Evolutionary conservation across 1,140 invertebrate species (phyloP), one percentile per base, ranked within the genome.

Genomic region (Reticulitermes speratus): DNA sequence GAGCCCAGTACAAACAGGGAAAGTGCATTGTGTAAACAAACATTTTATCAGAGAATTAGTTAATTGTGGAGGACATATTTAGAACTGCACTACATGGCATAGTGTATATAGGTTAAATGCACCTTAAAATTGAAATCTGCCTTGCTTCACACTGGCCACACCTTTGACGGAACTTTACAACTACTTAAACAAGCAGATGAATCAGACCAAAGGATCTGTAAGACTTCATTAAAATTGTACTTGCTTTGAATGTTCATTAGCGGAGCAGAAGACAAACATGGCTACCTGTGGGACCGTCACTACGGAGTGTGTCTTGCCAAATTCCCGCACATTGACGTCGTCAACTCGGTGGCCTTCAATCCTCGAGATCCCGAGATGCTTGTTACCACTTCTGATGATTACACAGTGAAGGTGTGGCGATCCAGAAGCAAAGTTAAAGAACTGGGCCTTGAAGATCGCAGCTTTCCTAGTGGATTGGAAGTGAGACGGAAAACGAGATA

Each of bases 341-440:
- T 97, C 0, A 98, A 97, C 91, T 96, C 95, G 21, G 96, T 97
- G 3, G 96, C 96, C 25, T 97, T 98, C 88, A 97, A 97, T 92
- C 96, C 96, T 14, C 91, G 92, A 81, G 95, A 97, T 92, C 93
- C 95, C 2, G 94, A 97, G 90, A 96, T 97, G 94, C 91, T 97
- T 38, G 94, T 98, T 3, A 97, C 96, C n/a, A 96, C 96, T 19
- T 97, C 96, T 87, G 97, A 98, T 90, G 97, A 98, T 90, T 94
- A 93, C 88, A 95, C 94, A 16, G 81, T 86, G 21, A 86, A 86
- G 65, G 75, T 86, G 12, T 86, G 86, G 86, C 44, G 86, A 38
- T 86, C 86, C 16, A 83, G 59, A 65, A 45, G 48, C 82, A 83
- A 69, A 84, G 86, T 84, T 8, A 30, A 59, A 55, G 30, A 86